Evolutionary conservation across 2,888 invertebrate species (phyloP).

Genomic region (Acronicta psi): DNA sequence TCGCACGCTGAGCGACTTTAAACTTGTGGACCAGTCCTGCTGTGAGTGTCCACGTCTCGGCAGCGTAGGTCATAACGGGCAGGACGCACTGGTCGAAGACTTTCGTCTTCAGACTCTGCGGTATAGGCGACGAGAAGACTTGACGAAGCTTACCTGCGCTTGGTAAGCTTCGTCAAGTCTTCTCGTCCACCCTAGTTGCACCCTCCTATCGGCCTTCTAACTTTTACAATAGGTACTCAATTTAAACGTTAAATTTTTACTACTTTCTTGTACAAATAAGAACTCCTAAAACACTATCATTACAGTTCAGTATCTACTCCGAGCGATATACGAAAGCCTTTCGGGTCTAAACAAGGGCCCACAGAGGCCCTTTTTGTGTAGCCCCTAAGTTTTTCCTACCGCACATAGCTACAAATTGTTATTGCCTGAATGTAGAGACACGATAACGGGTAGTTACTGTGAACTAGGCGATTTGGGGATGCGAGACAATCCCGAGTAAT

Average conservation of each 20-base stretch:
- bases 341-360: slow-evolving; percentile 32
- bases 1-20: too few relatives aligned
- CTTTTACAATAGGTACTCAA: too few relatives aligned
- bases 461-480: slow-evolving; percentile 32
- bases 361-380: slow-evolving; percentile 58
- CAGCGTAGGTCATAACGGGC: too few relatives aligned
- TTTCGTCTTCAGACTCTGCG: too few relatives aligned
- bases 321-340: slow-evolving; percentile 30
- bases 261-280: slow-evolving; percentile 12
- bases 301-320: slow-evolving; percentile 7
- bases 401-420: slow-evolving; percentile 60
- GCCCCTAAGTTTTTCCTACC: slow-evolving; percentile 56
- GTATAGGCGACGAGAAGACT: too few relatives aligned
- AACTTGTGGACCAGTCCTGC: too few relatives aligned
- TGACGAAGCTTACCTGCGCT: too few relatives aligned
- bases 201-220: too few relatives aligned
- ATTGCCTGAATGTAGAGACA: slow-evolving; percentile 54
- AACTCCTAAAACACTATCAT: slow-evolving; percentile 11
- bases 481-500: slow-evolving; percentile 48
- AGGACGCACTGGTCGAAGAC: too few relatives aligned
- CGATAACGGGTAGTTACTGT: slow-evolving; percentile 57
- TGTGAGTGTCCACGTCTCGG: too few relatives aligned
- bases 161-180: too few relatives aligned
- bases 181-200: too few relatives aligned
- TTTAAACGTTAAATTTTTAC: slow-evolving; percentile 16